Evolutionary conservation across 2,113 vertebrate genomes (phyloP).

Genomic region (Barnardius zonarius): DNA sequence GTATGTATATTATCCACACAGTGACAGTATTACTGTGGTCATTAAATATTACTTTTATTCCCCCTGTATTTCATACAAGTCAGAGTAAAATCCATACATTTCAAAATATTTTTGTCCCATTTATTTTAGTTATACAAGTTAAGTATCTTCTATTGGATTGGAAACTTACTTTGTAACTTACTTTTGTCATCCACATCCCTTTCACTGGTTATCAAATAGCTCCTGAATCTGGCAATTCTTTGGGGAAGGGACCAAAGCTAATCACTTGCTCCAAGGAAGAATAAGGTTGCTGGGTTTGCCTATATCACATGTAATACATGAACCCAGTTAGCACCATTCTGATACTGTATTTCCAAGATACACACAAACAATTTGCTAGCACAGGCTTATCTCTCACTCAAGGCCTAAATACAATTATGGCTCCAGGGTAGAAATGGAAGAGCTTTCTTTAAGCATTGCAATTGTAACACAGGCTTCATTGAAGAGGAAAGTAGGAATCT

Average conservation of each 20-base stretch:
- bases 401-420: background rate
- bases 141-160: background rate
- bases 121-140: background rate
- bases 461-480: background rate
- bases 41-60: background rate
- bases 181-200: background rate
- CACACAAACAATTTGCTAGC: background rate
- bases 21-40: background rate
- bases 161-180: background rate
- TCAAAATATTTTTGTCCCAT: background rate
- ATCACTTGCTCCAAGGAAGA: background rate
- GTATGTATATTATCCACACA: background rate
- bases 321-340: background rate
- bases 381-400: background rate
- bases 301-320: background rate
- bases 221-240: background rate
- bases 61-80: background rate
- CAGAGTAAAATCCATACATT: background rate
- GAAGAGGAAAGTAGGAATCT: background rate
- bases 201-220: background rate
- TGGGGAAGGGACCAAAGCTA: background rate
- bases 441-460: background rate
- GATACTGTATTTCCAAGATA: background rate
- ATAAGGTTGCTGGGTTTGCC: background rate
- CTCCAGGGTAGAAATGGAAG: background rate